These are phyloP conservation scores for Argya squamiceps DNA, from an alignment of 2,797 vertebrate genomes.

Conservation along the genomic window DNA sequence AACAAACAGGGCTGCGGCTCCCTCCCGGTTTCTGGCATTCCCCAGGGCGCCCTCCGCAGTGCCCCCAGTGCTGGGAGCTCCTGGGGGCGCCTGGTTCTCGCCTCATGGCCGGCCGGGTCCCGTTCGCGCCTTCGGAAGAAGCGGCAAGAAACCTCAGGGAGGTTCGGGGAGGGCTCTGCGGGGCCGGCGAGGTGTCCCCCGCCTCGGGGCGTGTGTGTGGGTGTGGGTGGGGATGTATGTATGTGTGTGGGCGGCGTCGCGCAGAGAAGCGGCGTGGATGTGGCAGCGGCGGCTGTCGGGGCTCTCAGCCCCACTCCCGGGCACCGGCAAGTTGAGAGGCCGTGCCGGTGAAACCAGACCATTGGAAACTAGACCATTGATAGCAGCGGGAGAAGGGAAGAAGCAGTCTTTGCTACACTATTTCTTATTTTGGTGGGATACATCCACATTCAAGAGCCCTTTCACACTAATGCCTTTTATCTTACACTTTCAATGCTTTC, in stretches of 20 bases:
- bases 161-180: neutral
- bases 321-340: neutral
- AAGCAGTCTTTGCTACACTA: neutral
- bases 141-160: neutral
- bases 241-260: accelerated
- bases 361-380: neutral
- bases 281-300: too few species aligned
- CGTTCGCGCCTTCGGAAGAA: neutral
- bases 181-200: neutral
- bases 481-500: neutral
- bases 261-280: neutral
- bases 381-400: neutral
- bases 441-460: neutral
- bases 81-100: neutral
- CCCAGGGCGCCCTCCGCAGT: neutral
- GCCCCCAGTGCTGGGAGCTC: neutral
- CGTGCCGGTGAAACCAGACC: neutral
- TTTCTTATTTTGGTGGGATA: neutral
- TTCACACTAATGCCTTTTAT: neutral
- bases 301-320: neutral
- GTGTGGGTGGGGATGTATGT: too few species aligned
- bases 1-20: neutral
- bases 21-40: neutral
- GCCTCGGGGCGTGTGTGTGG: too few species aligned
- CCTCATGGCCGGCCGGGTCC: accelerated